These are phyloP conservation scores for Ichneumon xanthorius DNA, from an alignment of 2,888 invertebrate genomes.

Conservation along the genomic window DNA sequence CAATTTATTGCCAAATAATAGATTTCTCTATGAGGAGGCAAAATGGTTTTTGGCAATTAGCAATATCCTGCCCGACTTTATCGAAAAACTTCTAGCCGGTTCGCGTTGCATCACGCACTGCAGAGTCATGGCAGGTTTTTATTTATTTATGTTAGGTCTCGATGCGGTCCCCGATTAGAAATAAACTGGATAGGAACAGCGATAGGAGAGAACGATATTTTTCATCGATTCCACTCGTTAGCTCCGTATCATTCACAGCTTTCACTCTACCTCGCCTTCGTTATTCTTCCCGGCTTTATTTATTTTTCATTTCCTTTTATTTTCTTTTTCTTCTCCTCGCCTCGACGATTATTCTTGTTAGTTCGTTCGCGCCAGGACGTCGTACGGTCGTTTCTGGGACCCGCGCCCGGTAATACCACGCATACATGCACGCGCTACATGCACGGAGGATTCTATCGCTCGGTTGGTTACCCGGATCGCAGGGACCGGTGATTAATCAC, in stretches of 20 bases:
- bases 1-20: too few species aligned
- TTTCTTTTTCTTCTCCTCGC: neutral
- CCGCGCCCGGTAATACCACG: constrained; percentile 15
- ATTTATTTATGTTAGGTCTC: neutral
- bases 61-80: too few species aligned
- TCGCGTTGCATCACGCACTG: neutral
- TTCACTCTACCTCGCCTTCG: constrained; percentile 17
- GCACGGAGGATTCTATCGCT: constrained; percentile 33
- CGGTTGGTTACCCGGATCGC: constrained; percentile 29
- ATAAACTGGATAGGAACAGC: neutral
- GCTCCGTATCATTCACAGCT: constrained; percentile 44
- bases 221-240: constrained; percentile 50
- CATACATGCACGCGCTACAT: neutral
- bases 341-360: constrained; percentile 59
- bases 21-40: too few species aligned
- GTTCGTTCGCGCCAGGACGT: constrained; percentile 63
- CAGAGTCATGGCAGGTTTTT: neutral
- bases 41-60: too few species aligned
- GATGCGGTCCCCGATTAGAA: neutral
- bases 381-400: constrained; percentile 48
- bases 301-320: constrained; percentile 37
- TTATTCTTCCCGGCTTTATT: constrained; percentile 9
- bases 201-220: constrained; percentile 1
- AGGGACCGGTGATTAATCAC: constrained; percentile 65
- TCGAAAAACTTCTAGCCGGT: neutral